Conservation (phyloP, 2,888 invertebrate species). For the Perizoma affinitatum region DNA sequence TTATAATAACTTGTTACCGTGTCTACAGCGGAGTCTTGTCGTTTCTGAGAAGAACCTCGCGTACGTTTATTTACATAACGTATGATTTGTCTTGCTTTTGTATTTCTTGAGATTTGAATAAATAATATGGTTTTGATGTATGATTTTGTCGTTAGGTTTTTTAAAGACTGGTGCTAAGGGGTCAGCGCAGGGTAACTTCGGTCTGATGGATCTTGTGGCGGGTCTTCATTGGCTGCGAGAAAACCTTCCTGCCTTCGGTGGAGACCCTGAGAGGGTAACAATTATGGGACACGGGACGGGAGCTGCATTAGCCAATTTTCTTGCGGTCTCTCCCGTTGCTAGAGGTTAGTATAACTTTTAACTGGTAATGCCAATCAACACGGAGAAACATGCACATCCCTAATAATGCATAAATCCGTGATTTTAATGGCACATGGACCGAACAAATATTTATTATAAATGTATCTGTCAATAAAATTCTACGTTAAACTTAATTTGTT, state of each 20-base stretch:
- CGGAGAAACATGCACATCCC: not conserved
- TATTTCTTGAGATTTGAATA: slow-evolving; percentile 12
- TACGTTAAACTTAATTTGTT: too few relatives aligned
- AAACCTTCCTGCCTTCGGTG: slow-evolving; percentile 97
- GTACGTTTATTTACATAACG: slow-evolving; percentile 9
- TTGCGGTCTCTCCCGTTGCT: slow-evolving; percentile 97
- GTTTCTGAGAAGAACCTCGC: slow-evolving; percentile 9
- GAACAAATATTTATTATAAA: not conserved
- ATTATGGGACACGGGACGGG: slow-evolving; percentile 98
- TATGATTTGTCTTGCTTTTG: slow-evolving; percentile 11
- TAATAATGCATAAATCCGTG: not conserved
- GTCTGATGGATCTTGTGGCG: slow-evolving; percentile 95
- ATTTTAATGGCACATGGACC: too few relatives aligned
- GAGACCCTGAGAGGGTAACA: slow-evolving; percentile 96
- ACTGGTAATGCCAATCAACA: not conserved
- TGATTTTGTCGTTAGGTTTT: slow-evolving; percentile 86
- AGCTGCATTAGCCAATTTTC: slow-evolving; percentile 97
- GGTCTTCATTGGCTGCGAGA: slow-evolving; percentile 98
- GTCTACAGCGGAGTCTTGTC: slow-evolving; percentile 31
- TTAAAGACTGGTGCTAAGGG: slow-evolving; percentile 95
- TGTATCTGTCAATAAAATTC: too few relatives aligned
- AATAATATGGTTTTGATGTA: slow-evolving; percentile 7
- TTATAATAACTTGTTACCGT: slow-evolving; percentile 41
- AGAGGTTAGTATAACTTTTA: slow-evolving; percentile 86
- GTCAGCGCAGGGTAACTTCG: slow-evolving; percentile 95